These are phyloP conservation scores for Drosophila melanica DNA, from an alignment of 1,140 invertebrate genomes.

Conservation along the genomic window DNA sequence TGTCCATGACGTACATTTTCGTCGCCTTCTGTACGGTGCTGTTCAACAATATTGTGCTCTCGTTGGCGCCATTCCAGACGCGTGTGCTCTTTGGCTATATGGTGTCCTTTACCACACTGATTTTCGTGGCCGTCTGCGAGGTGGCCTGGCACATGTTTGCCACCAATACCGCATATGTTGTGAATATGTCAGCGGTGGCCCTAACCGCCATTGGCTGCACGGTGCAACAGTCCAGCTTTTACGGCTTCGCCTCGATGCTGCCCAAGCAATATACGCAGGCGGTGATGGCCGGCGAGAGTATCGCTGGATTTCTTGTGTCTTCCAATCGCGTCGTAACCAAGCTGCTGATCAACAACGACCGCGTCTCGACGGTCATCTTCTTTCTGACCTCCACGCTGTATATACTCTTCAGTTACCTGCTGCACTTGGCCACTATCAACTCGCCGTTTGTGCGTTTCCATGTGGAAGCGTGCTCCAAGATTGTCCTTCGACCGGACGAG, in stretches of 20 bases:
- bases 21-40: conserved; percentile 94
- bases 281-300: conserved; percentile 97
- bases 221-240: conserved; percentile 97
- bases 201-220: conserved; percentile 93
- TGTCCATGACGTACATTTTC: conserved; percentile 95
- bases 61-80: conserved; percentile 91
- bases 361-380: conserved; percentile 93
- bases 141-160: conserved; percentile 93
- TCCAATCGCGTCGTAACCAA: conserved; percentile 93
- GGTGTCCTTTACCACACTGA: conserved; percentile 91
- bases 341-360: conserved; percentile 88
- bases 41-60: conserved; percentile 93
- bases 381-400: conserved; percentile 91
- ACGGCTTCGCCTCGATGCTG: conserved; percentile 96
- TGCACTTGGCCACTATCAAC: conserved; percentile 90
- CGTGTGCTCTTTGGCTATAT: conserved; percentile 95
- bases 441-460: conserved; percentile 94
- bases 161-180: conserved; percentile 88
- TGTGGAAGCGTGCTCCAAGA: conserved; percentile 89
- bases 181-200: conserved; percentile 93
- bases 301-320: conserved; percentile 94
- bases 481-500: conserved; percentile 91
- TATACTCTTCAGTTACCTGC: conserved; percentile 89
- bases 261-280: conserved; percentile 94
- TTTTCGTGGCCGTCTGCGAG: conserved; percentile 93